Evolutionary conservation across 2,113 vertebrate species (phyloP), one percentile per base, ranked within the genome.

Genomic region (Microcebus ravelobensis): DNA sequence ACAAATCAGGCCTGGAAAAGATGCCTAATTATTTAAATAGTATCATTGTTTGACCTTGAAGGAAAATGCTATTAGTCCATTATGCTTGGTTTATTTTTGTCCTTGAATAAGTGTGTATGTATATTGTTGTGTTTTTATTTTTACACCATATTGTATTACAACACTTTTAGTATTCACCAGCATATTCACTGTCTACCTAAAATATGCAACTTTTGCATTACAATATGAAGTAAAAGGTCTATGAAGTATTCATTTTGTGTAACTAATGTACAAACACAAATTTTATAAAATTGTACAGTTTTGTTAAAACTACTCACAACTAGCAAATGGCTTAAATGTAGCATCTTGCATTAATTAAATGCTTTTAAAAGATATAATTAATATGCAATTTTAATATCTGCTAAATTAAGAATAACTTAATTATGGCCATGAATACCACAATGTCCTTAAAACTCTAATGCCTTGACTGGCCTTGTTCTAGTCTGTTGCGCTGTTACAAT

Each of bases 281-380:
- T 99, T 99, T 99, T 99, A 99, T 99, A 99, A 99, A 99, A 99
- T 99, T 99, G 99, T 99, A 99, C 99, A 99, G 99, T 99, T 99
- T 99, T 95, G 94, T 96, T 57, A 73, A 96, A 98, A 98, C 98
- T 98, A 98, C 94, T 98, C 98, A 98, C 96, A 96, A 93, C 98
- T 98, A 98, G 97, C 94, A 97, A 97, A 94, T 97, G 93, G 93
- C 98, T 84, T 98, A 98, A 97, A 52, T 97, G 90, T 82, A 97
- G 96, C 96, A 94, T 98, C 97, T 97, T 98, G 97, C 98, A 97
- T 99, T 97, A 98, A 97, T 96, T 97, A 31, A 85, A 97, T 97
- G 97, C 97, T 98, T 98, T 98, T 96, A 96, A 97, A 96, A 90
- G 88, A 91, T 87, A 97, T 8, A 94, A 97, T 95, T 98, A 97